These are phyloP conservation scores for Elmis aenea DNA, from an alignment of 2,888 invertebrate species.

Conservation along the genomic window DNA sequence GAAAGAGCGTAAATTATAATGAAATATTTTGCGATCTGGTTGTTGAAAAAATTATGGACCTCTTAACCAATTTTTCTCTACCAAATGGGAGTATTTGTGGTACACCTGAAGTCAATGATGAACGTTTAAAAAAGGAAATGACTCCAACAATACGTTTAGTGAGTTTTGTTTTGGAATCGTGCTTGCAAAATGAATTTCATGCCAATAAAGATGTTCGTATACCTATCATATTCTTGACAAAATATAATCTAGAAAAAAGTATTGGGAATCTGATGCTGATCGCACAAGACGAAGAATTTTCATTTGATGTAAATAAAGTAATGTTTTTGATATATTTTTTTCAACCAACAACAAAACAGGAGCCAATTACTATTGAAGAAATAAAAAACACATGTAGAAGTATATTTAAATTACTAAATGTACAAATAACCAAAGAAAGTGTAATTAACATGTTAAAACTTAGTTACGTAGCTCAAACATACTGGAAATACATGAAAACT, in stretches of 20 bases:
- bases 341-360: conserved; percentile 10
- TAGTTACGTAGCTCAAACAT: conserved; percentile 42
- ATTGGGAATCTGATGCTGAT: conserved; percentile 45
- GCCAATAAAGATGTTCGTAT: conserved; percentile 37
- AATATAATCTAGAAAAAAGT: conserved; percentile 43
- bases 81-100: conserved; percentile 33
- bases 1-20: conserved; percentile 52
- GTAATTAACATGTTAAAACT: conserved; percentile 41
- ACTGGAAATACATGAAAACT: too few species aligned
- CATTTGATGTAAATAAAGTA: conserved; percentile 50
- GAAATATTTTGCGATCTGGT: conserved; percentile 43
- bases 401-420: conserved; percentile 44
- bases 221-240: conserved; percentile 39
- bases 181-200: conserved; percentile 34
- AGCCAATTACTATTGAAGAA: conserved; percentile 11
- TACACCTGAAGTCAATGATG: conserved; percentile 49
- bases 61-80: neutral
- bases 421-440: conserved; percentile 38
- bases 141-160: conserved; percentile 56
- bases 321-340: conserved; percentile 47
- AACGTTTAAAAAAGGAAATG: conserved; percentile 50
- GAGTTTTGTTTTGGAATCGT: conserved; percentile 51
- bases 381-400: conserved; percentile 36
- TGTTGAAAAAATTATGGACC: conserved; percentile 13
- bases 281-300: conserved; percentile 47